Percentiles rank a stretch among this genome's conserved stretches.
phyloP scores from a whole-genome alignment of 2,888 invertebrate species.

The Dysmachus trigonus region DNA sequence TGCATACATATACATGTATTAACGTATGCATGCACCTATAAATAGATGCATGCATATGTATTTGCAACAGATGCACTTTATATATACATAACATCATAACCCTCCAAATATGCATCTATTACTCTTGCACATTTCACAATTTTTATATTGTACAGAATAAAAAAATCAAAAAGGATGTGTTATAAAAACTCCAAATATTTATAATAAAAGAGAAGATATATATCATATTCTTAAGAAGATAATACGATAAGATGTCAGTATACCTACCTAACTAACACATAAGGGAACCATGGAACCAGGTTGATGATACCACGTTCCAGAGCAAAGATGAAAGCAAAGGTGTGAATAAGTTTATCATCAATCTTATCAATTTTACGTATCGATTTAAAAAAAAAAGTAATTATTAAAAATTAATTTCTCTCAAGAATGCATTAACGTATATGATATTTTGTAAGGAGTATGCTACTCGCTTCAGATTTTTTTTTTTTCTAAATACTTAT shows the following conservation, averaged over 20 bases:
- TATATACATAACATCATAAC: neutral
- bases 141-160: conserved; percentile 36
- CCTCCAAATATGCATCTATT: neutral
- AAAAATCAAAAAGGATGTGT: neutral
- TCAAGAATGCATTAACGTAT: neutral
- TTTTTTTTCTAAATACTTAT: neutral
- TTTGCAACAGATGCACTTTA: neutral
- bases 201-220: conserved; percentile 13
- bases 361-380: neutral
- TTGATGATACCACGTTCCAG: neutral
- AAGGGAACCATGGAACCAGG: neutral
- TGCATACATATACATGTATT: neutral
- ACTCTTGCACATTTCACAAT: conserved; percentile 39
- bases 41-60: neutral
- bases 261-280: neutral
- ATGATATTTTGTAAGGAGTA: neutral
- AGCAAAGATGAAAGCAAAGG: neutral
- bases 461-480: neutral
- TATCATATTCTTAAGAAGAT: conserved; percentile 33
- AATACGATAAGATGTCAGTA: neutral
- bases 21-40: neutral
- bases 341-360: neutral
- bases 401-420: neutral
- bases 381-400: neutral
- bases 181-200: conserved; percentile 29